Evolutionary conservation across 1,140 invertebrate genomes (phyloP).

Genomic region (Diachasma alloeum): DNA sequence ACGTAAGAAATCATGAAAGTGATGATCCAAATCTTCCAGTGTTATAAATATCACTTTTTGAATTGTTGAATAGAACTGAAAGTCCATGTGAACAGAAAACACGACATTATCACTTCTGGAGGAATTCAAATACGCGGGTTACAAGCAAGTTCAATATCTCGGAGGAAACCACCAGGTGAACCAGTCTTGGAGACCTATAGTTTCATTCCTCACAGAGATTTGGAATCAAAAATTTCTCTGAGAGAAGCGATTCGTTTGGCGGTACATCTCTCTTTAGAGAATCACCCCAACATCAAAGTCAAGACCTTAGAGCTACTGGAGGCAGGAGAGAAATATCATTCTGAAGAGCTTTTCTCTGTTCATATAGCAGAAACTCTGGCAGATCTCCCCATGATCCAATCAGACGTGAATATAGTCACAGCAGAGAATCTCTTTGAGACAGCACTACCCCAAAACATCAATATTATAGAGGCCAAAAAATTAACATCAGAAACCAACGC

Average conservation of each 20-base stretch:
- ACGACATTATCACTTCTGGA: slow-evolving; percentile 67
- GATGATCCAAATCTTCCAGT: too few species aligned
- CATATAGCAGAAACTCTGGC: slow-evolving; percentile 67
- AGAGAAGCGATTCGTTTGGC: slow-evolving; percentile 67
- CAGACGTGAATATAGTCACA: slow-evolving; percentile 63
- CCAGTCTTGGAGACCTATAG: slow-evolving; percentile 78
- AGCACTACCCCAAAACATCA: slow-evolving; percentile 64
- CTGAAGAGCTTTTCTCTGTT: slow-evolving; percentile 62
- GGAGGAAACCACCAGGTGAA: slow-evolving; percentile 69
- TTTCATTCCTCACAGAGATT: slow-evolving; percentile 69
- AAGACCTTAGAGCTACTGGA: slow-evolving; percentile 76
- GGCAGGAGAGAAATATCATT: slow-evolving; percentile 61
- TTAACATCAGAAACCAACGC: slow-evolving; percentile 67
- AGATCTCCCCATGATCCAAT: slow-evolving; percentile 72
- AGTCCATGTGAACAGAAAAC: slow-evolving; percentile 63
- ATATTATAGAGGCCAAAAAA: slow-evolving; percentile 69
- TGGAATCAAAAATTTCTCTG: slow-evolving; percentile 36
- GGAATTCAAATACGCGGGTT: slow-evolving; percentile 88
- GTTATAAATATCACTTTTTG: slow-evolving; percentile 15
- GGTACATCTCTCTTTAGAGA: slow-evolving; percentile 82
- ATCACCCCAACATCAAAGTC: slow-evolving; percentile 73
- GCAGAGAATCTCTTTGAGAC: slow-evolving; percentile 55
- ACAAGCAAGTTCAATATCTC: slow-evolving; percentile 80
- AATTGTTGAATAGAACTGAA: slow-evolving; percentile 50
- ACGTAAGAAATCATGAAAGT: too few species aligned